Evolutionary conservation across 2,113 vertebrate genomes (phyloP).

Genomic region (Phodopus roborovskii): DNA sequence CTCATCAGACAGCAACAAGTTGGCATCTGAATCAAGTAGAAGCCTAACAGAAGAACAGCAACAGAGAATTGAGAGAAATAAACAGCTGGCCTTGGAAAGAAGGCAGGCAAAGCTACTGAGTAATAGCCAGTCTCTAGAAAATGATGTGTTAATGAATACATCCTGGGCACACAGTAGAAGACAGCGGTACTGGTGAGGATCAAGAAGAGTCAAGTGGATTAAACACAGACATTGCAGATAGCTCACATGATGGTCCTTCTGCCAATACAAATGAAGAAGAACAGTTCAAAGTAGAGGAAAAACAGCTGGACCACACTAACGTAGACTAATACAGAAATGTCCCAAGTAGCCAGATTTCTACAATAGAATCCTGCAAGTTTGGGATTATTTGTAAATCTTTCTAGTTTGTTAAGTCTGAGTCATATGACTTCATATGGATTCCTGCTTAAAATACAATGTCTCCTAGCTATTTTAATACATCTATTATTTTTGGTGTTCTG

Average conservation of each 20-base stretch:
- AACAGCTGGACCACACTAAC: conserved; percentile 15
- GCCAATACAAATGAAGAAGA: background rate
- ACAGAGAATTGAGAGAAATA: conserved; percentile 91
- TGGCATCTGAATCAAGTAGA: conserved; percentile 58
- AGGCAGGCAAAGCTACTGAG: conserved; percentile 88
- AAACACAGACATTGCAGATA: background rate
- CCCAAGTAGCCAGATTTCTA: background rate
- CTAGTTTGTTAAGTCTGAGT: conserved; percentile 14
- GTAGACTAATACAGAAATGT: background rate
- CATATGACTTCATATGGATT: conserved; percentile 12
- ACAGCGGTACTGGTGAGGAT: background rate
- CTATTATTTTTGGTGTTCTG: conserved; percentile 25
- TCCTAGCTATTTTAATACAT: conserved; percentile 3
- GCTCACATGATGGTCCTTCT: background rate
- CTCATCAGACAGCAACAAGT: conserved; percentile 47
- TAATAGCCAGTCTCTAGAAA: conserved; percentile 80
- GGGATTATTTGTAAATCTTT: conserved; percentile 1
- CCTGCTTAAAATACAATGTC: conserved; percentile 44
- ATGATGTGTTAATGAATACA: conserved; percentile 34
- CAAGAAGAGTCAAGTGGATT: background rate
- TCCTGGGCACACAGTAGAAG: conserved; percentile 54
- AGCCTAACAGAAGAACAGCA: conserved; percentile 92
- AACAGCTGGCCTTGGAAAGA: conserved; percentile 91
- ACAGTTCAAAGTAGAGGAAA: background rate
- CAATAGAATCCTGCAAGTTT: background rate